Conservation (phyloP, 2,888 invertebrate genomes). For the Oegoconia quadripuncta region DNA sequence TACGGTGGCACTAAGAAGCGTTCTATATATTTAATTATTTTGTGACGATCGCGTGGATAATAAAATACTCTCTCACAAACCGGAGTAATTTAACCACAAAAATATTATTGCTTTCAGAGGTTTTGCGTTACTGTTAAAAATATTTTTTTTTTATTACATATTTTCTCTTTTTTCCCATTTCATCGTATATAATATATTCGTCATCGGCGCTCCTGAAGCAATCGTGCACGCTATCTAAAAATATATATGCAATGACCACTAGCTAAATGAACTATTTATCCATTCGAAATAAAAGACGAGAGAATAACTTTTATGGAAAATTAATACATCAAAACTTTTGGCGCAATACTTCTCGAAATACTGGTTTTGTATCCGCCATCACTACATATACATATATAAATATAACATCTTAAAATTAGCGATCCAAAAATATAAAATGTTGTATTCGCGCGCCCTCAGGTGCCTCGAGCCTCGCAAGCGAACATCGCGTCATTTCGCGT, state of each 20-base stretch:
- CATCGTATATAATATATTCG: slow-evolving; percentile 31
- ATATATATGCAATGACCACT: slow-evolving; percentile 76
- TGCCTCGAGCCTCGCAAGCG: slow-evolving; percentile 38
- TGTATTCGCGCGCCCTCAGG: slow-evolving; percentile 72
- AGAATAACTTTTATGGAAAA: slow-evolving; percentile 70
- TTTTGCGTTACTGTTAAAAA: slow-evolving; percentile 66
- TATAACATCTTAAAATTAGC: slow-evolving; percentile 80
- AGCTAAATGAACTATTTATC: slow-evolving; percentile 72
- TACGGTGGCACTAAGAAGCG: slow-evolving; percentile 60
- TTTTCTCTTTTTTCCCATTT: slow-evolving; percentile 30
- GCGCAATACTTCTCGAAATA: slow-evolving; percentile 76
- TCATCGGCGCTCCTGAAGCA: slow-evolving; percentile 61
- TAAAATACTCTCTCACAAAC: slow-evolving; percentile 65
- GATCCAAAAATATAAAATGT: slow-evolving; percentile 79
- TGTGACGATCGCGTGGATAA: slow-evolving; percentile 65
- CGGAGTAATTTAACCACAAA: slow-evolving; percentile 63
- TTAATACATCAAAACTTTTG: slow-evolving; percentile 78
- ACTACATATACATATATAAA: slow-evolving; percentile 79
- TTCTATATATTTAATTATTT: slow-evolving; percentile 45
- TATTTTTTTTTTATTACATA: slow-evolving; percentile 43
- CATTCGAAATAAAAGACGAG: slow-evolving; percentile 48
- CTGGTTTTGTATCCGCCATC: slow-evolving; percentile 72
- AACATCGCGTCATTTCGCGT: neutral
- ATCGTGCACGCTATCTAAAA: slow-evolving; percentile 74
- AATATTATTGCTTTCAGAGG: slow-evolving; percentile 75